phyloP scores from a whole-genome alignment of 2,113 vertebrate genomes.

The Sylvilagus bachmani region DNA sequence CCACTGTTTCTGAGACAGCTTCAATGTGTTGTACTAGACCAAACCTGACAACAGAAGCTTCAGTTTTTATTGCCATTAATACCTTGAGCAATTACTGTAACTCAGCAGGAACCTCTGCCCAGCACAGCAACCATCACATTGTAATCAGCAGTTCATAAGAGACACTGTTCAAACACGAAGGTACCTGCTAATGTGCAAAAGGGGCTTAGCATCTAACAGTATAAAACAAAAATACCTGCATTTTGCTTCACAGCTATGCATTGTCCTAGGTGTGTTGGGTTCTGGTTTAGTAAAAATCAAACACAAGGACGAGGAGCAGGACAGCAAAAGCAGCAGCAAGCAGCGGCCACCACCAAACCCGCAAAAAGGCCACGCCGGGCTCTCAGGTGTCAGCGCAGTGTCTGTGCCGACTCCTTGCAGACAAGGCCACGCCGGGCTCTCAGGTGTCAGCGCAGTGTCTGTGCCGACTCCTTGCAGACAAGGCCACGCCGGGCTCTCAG shows the following conservation, averaged over 20 bases:
- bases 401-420: conserved; percentile 40
- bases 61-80: conserved; percentile 81
- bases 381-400: conserved; percentile 1
- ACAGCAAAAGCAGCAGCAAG: not conserved
- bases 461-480: conserved; percentile 7
- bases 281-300: conserved; percentile 24
- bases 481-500: conserved; percentile 17
- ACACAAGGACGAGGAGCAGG: not conserved
- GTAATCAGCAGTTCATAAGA: conserved; percentile 73
- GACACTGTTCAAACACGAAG: conserved; percentile 59
- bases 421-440: not conserved
- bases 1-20: conserved; percentile 77
- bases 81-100: conserved; percentile 80
- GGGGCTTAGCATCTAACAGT: conserved; percentile 25
- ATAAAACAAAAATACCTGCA: not conserved
- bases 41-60: conserved; percentile 77
- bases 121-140: conserved; percentile 69
- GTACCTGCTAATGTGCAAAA: conserved; percentile 62
- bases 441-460: conserved; percentile 34
- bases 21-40: conserved; percentile 63
- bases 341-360: conserved; percentile 40
- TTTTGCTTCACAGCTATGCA: not conserved
- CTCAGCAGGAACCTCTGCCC: conserved; percentile 82
- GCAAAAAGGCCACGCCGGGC: conserved; percentile 1
- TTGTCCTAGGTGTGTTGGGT: not conserved